Conservation (phyloP, 2,888 invertebrate genomes). For the Limnephilus rhombicus region DNA sequence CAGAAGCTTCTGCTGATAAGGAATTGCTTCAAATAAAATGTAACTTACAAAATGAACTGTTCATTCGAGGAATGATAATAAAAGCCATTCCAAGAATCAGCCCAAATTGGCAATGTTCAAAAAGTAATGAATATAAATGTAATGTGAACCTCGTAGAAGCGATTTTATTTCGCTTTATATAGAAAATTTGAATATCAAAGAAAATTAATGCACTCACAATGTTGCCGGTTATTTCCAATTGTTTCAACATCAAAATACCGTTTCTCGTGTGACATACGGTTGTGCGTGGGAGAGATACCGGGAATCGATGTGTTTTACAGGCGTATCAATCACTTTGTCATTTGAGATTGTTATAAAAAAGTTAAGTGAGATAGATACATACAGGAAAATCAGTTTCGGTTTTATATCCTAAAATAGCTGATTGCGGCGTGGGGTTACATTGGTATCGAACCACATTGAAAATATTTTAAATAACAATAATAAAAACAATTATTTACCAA, state of each 20-base stretch:
- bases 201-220: neutral
- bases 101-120: neutral
- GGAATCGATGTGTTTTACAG: neutral
- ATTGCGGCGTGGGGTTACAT: neutral
- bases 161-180: neutral
- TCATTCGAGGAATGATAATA: neutral
- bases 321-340: neutral
- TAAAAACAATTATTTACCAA: neutral
- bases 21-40: constrained; percentile 8
- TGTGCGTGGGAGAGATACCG: neutral
- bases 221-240: neutral
- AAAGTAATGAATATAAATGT: neutral
- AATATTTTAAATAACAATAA: neutral
- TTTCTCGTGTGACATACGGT: neutral
- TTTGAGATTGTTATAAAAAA: neutral
- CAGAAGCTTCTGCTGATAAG: neutral
- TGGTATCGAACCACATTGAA: neutral
- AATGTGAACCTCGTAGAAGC: neutral
- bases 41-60: neutral
- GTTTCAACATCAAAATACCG: neutral
- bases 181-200: neutral
- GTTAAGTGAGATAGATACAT: neutral
- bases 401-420: neutral
- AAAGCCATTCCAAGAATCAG: neutral
- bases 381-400: neutral